Percentiles rank a stretch among this genome's conserved stretches.
Evolutionary conservation across 2,113 vertebrate species (phyloP).

Genomic region (Cebus imitator): DNA sequence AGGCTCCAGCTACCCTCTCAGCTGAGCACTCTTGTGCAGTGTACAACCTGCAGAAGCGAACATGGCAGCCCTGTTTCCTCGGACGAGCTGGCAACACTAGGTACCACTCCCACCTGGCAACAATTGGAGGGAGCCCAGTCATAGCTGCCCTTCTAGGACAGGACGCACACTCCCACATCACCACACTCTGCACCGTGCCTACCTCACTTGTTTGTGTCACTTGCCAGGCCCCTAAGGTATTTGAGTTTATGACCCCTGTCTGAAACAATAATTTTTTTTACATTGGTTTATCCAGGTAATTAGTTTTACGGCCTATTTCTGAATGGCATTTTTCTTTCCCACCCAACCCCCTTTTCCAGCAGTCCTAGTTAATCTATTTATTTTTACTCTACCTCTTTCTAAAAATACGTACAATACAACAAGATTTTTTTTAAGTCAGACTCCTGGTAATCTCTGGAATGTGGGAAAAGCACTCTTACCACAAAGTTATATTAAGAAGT

Average conservation of each 20-base stretch:
- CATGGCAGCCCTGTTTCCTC: neutral
- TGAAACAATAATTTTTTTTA: slow-evolving; percentile 52
- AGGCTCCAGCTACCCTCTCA: neutral
- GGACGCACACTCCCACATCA: neutral
- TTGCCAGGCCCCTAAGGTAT: neutral
- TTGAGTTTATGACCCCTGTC: slow-evolving; percentile 46
- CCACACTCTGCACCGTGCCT: neutral
- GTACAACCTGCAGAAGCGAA: neutral
- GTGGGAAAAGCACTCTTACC: slow-evolving; percentile 61
- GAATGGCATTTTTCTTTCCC: slow-evolving; percentile 60
- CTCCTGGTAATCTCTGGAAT: slow-evolving; percentile 77
- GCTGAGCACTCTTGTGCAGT: neutral
- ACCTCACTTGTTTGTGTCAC: neutral
- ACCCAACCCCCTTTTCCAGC: slow-evolving; percentile 63
- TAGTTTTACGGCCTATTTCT: slow-evolving; percentile 62
- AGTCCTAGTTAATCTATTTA: slow-evolving; percentile 67
- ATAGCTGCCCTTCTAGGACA: too few relatives aligned
- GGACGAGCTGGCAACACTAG: neutral
- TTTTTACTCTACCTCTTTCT: slow-evolving; percentile 64
- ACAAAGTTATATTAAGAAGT: slow-evolving; percentile 77
- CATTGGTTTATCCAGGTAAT: slow-evolving; percentile 46
- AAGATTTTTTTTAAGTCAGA: slow-evolving; percentile 45
- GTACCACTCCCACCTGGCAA: neutral
- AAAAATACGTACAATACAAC: slow-evolving; percentile 74
- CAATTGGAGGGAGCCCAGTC: neutral